A percentile compares a stretch with the other conserved stretches of the same genome.
Evolutionary conservation across 2,113 vertebrate species (phyloP).

Genomic region (Siphamia tubifer): DNA sequence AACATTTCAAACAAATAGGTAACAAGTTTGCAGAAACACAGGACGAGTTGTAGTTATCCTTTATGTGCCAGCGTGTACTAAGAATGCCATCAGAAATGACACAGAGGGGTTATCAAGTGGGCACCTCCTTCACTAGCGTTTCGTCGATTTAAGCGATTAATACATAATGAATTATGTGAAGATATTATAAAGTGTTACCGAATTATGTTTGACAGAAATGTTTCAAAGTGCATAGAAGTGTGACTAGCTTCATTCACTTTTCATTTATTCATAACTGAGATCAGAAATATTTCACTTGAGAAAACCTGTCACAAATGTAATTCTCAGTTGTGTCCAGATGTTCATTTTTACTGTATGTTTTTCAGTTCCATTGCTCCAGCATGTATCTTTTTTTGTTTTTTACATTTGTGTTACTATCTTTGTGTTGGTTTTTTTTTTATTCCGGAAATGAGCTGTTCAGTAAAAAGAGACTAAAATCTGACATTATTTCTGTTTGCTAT

Average conservation of each 20-base stretch:
- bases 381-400: not conserved
- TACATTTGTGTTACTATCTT: no score
- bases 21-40: no score
- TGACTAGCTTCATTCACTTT: not conserved
- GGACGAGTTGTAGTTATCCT: no score
- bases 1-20: no score
- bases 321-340: not conserved
- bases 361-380: not conserved
- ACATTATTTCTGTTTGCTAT: constrained; percentile 44
- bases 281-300: no score
- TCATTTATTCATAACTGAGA: not conserved
- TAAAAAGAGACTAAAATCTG: constrained; percentile 37
- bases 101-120: no score
- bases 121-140: no score
- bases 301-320: not conserved
- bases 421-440: not conserved
- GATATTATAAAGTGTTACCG: no score
- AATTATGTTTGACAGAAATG: not conserved
- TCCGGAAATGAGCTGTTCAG: constrained; percentile 15
- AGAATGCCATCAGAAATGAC: no score
- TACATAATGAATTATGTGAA: no score
- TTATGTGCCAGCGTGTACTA: no score
- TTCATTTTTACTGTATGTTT: not conserved
- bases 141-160: no score
- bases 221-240: not conserved